Evolutionary conservation across 2,888 invertebrate species (phyloP).

Genomic region (Hermaeophaga mercurialis): DNA sequence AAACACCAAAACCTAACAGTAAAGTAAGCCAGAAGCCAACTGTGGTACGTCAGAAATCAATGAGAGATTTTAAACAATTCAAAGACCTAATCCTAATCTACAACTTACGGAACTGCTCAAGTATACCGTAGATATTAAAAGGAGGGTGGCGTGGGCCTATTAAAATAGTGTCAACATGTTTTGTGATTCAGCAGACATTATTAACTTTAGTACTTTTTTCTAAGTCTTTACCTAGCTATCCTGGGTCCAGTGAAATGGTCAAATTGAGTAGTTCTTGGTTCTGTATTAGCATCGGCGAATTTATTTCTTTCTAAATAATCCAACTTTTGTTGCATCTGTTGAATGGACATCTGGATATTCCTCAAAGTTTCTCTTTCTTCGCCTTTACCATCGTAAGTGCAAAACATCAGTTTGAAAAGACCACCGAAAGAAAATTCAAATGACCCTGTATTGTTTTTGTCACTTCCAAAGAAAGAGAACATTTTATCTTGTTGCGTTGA

Average conservation of each 20-base stretch:
- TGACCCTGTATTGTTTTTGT: slow-evolving; percentile 57
- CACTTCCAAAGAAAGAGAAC: slow-evolving; percentile 49
- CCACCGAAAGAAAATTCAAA: slow-evolving; percentile 62
- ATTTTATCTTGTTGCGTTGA: slow-evolving; percentile 8
- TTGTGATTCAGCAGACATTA: too few relatives aligned
- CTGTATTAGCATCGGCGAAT: slow-evolving; percentile 9
- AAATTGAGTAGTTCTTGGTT: slow-evolving; percentile 36
- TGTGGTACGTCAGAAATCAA: too few relatives aligned
- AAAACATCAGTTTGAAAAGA: slow-evolving; percentile 62
- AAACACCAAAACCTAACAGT: too few relatives aligned
- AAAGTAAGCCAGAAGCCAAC: too few relatives aligned
- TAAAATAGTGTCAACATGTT: too few relatives aligned
- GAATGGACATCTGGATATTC: slow-evolving; percentile 51
- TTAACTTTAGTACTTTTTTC: too few relatives aligned
- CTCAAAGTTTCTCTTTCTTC: slow-evolving; percentile 58
- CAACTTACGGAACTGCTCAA: too few relatives aligned
- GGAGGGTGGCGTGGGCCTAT: too few relatives aligned
- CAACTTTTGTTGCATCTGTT: slow-evolving; percentile 56
- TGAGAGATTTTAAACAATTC: too few relatives aligned
- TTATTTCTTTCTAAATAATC: slow-evolving; percentile 54
- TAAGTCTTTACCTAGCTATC: slow-evolving; percentile 33
- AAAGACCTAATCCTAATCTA: too few relatives aligned
- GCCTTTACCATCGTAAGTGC: slow-evolving; percentile 57
- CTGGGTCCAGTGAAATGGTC: slow-evolving; percentile 38
- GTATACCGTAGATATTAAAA: too few relatives aligned